Conservation (phyloP, 2,113 vertebrate genomes). For the Heliornis fulica region DNA sequence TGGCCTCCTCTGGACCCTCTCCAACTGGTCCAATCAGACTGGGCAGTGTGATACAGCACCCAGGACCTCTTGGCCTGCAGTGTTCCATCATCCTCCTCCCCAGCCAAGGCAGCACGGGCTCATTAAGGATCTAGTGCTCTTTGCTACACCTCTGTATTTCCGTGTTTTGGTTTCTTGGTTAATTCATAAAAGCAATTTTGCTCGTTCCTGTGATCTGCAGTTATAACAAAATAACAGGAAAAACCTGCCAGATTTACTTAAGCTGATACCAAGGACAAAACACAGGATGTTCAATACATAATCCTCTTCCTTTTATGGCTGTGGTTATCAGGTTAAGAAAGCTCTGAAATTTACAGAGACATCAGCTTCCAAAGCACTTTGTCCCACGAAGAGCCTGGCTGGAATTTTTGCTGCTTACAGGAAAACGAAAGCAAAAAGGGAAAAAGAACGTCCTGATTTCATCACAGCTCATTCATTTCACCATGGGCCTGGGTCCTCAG, state of each 20-base stretch:
- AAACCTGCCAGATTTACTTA: conserved; percentile 82
- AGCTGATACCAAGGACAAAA: conserved; percentile 79
- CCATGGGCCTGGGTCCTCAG: not conserved
- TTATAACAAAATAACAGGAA: conserved; percentile 89
- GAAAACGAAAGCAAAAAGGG: conserved; percentile 37
- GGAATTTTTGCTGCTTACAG: not conserved
- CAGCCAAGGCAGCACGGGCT: not conserved
- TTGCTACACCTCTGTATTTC: not conserved
- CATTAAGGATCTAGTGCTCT: not conserved
- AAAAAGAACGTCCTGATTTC: not conserved
- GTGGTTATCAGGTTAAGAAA: conserved; percentile 50
- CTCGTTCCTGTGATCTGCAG: conserved; percentile 49
- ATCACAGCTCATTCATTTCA: not conserved
- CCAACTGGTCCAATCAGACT: no score
- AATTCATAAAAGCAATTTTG: conserved; percentile 60
- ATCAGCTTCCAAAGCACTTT: not conserved
- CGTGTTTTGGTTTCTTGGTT: conserved; percentile 15
- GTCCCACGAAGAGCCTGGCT: not conserved
- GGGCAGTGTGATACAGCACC: fast-evolving
- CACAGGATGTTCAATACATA: conserved; percentile 73
- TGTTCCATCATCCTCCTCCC: not conserved
- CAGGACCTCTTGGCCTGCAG: not conserved
- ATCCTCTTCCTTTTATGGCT: conserved; percentile 68
- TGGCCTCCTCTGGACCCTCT: no score
- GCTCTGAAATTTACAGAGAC: conserved; percentile 45